These are phyloP conservation scores for Epizoanthus illoricatus DNA, from an alignment of 92 coral and sea anemone genomes.

Conservation along the genomic window DNA sequence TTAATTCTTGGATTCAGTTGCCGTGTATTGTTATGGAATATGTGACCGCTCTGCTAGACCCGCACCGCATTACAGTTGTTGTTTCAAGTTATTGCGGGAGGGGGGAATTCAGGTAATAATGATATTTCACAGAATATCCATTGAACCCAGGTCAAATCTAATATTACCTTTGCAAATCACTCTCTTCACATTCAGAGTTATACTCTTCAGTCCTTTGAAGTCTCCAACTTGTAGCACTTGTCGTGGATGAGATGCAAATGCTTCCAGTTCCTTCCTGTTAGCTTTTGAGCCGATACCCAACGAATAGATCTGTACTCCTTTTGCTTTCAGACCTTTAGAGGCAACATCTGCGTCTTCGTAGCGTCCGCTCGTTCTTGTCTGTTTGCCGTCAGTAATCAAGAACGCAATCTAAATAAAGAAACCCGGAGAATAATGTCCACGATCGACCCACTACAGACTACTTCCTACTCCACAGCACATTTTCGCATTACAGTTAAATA, in stretches of 20 bases:
- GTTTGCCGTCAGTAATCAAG: slow-evolving; percentile 16
- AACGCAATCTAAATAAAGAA: slow-evolving; percentile 11
- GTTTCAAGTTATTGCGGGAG: no score
- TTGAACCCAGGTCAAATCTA: no score
- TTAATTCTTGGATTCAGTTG: no score
- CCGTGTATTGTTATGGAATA: no score
- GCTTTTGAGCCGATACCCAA: neutral
- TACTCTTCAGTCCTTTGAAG: neutral
- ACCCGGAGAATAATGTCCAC: no score
- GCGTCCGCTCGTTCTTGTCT: slow-evolving; percentile 17
- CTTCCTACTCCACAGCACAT: no score
- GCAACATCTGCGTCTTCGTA: slow-evolving; percentile 27
- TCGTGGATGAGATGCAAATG: slow-evolving; percentile 18
- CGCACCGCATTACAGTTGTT: no score
- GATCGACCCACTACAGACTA: no score
- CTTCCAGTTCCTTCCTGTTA: slow-evolving; percentile 12
- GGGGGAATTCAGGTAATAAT: no score
- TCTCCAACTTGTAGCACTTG: neutral
- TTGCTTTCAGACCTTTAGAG: slow-evolving; percentile 33
- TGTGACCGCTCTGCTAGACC: no score
- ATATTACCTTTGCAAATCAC: slow-evolving; percentile 29
- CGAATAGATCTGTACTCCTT: slow-evolving; percentile 27
- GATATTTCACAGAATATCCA: no score
- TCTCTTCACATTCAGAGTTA: neutral
- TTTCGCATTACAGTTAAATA: no score